Percentiles rank a stretch among this genome's conserved stretches.
phyloP scores from a whole-genome alignment of 23 tunicate species.

The Ciona savignyi region DNA sequence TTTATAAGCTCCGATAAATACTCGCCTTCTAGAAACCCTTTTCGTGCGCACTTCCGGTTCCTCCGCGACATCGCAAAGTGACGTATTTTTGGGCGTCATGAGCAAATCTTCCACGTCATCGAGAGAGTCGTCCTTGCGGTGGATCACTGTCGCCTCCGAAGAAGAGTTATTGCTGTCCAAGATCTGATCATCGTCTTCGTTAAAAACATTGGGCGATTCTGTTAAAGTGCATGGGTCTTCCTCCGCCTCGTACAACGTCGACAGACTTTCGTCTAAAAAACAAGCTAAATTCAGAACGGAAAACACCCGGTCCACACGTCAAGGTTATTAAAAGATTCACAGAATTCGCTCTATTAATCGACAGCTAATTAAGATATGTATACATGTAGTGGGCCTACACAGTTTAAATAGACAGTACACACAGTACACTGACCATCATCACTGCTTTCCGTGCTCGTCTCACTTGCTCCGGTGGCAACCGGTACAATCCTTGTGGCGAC shows the following conservation, averaged over 20 bases:
- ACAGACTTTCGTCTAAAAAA: slow-evolving; percentile 73
- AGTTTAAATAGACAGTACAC: too few relatives aligned
- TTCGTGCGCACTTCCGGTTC: too few relatives aligned
- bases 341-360: too few relatives aligned
- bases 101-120: slow-evolving; percentile 49
- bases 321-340: too few relatives aligned
- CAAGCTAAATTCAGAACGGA: too few relatives aligned
- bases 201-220: neutral
- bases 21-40: too few relatives aligned
- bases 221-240: slow-evolving; percentile 41
- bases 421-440: slow-evolving; percentile 29
- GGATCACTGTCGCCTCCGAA: slow-evolving; percentile 33
- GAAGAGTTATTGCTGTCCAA: slow-evolving; percentile 23
- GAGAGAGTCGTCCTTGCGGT: slow-evolving; percentile 37
- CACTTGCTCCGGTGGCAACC: slow-evolving; percentile 43
- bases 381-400: too few relatives aligned
- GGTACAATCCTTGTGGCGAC: slow-evolving; percentile 27
- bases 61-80: too few relatives aligned
- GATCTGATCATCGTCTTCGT: slow-evolving; percentile 28
- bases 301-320: too few relatives aligned
- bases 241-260: slow-evolving; percentile 79
- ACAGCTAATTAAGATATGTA: too few relatives aligned
- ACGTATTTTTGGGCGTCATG: too few relatives aligned
- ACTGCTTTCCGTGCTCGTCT: slow-evolving; percentile 28
- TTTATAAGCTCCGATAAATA: too few relatives aligned